phyloP scores from a whole-genome alignment of 2,888 invertebrate species.

The Scrobipalpa atriplicella region DNA sequence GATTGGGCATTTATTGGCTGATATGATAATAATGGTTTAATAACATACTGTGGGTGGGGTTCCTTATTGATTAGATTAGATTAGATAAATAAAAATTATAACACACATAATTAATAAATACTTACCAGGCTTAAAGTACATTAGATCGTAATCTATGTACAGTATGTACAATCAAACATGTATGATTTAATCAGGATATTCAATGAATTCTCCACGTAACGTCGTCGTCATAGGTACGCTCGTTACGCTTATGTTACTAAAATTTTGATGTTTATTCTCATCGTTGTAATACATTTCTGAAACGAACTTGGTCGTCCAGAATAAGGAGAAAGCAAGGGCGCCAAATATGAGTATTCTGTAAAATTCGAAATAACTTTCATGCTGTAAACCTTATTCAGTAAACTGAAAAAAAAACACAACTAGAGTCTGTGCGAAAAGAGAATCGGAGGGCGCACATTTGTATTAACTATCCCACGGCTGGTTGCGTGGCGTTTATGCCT shows the following conservation, averaged over 20 bases:
- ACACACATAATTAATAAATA: neutral
- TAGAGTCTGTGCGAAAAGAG: too few relatives aligned
- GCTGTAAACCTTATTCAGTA: neutral
- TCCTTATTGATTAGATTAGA: too few relatives aligned
- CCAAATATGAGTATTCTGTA: slow-evolving; percentile 12
- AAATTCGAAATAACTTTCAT: neutral
- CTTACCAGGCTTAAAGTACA: neutral
- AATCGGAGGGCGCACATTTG: too few relatives aligned
- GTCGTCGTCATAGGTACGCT: neutral
- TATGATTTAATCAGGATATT: neutral
- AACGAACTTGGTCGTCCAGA: slow-evolving; percentile 14
- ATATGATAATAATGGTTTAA: too few relatives aligned
- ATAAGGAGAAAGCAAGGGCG: slow-evolving; percentile 22
- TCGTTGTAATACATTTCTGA: neutral
- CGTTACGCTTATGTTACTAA: neutral
- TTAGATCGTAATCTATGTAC: neutral
- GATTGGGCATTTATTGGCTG: too few relatives aligned
- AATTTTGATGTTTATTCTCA: neutral
- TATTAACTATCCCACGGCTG: too few relatives aligned
- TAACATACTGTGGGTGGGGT: too few relatives aligned
- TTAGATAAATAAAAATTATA: too few relatives aligned
- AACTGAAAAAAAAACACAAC: too few relatives aligned
- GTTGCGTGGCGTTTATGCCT: too few relatives aligned
- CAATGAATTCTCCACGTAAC: neutral
- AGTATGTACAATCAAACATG: neutral